Base-by-base conservation (phyloP, 2,113 vertebrate genomes). In the Vidua macroura region DNA sequence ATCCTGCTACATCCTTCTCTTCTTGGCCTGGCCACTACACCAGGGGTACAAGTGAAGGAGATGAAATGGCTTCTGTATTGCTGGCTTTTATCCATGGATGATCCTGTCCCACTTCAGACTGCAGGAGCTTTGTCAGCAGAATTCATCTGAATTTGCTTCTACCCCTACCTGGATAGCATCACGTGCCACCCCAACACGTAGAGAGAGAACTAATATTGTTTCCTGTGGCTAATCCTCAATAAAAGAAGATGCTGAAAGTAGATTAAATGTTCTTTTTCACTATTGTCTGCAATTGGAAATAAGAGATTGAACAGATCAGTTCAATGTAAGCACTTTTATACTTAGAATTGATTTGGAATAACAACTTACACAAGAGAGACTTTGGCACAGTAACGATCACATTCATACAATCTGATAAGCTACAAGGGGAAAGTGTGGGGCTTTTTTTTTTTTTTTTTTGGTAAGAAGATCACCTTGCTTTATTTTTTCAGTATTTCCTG, bases 321-420 rank as follows among this genome's bases (percentile, higher is more conserved):
- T 89, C 75, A 90, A 30, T 76, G 58, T 58, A 93, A 95, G 60
- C 4, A 5, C n/a, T 95, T 93, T 97, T 89, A 35, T 66, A 59
- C 46, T 89, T 8, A 6, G 60, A 91, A 92, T 93, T 92, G 89
- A 96, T 94, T 96, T 87, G 92, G 69, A 96, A 95, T 25, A 74
- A 91, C 77, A 85, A 75, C 93, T 94, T 87, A 83, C 23, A 11
- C 0, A 2, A 35, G 74, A 87, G 76, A 85, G 41, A 62, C 82
- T 93, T 96, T 92, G 78, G 60, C 84, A 90, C 43, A 66, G 74
- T 28, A 63, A 62, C 7, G 5, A 75, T 95, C 81, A 31, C 39
- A 76, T 95, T 89, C 46, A 30, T 81, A 72, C 28, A 30, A 39
- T 83, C 72, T 93, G 60, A 76, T 85, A 69, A 94, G 12, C 35